These are phyloP conservation scores for Leptopilina clavipes DNA, from an alignment of 1,140 invertebrate species.

Conservation along the genomic window DNA sequence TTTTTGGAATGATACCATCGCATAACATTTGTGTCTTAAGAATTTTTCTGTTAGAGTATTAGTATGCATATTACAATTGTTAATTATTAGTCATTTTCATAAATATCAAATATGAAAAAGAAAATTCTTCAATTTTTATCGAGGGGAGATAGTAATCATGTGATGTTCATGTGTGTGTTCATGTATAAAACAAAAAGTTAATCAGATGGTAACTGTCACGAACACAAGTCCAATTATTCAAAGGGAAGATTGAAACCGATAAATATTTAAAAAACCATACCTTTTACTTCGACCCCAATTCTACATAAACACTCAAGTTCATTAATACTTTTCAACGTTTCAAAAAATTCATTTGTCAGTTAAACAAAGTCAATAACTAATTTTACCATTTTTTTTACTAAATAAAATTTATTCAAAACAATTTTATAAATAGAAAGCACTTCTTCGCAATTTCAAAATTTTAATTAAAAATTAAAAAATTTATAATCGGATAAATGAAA, in stretches of 20 bases:
- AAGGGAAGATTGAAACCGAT: background rate
- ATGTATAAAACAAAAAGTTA: background rate
- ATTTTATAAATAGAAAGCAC: no score
- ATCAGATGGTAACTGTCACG: slow-evolving; percentile 8
- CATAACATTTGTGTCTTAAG: background rate
- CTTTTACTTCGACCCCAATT: background rate
- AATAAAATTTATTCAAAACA: no score
- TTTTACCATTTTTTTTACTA: no score
- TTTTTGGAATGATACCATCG: background rate
- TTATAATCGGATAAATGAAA: no score
- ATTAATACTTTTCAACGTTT: no score
- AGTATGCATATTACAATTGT: background rate
- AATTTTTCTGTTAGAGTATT: background rate
- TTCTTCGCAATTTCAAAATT: no score
- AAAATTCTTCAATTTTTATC: background rate
- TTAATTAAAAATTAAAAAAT: no score
- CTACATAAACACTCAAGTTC: background rate
- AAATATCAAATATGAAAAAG: slow-evolving; percentile 4
- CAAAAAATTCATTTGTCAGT: no score
- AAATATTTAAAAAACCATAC: background rate
- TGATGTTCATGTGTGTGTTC: background rate
- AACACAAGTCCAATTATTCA: background rate
- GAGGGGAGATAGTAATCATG: background rate
- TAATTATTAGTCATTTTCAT: slow-evolving; percentile 5
- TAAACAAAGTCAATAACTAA: no score